Conservation (phyloP, 1,140 invertebrate species). For the Mya arenaria region DNA sequence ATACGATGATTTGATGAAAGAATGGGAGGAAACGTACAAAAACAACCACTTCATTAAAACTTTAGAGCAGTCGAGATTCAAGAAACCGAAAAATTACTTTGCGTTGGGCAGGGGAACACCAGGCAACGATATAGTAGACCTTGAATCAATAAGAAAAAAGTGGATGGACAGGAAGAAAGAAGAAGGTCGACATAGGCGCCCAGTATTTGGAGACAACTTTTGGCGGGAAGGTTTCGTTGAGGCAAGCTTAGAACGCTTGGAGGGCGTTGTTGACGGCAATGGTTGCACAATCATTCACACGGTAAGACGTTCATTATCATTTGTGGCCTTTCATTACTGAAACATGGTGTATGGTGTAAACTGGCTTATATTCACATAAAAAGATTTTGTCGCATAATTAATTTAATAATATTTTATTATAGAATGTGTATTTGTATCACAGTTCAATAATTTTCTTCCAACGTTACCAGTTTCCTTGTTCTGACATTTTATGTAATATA, state of each 20-base stretch:
- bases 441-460: no score
- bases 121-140: conserved; percentile 42
- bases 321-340: background rate
- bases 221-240: conserved; percentile 29
- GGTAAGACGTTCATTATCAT: background rate
- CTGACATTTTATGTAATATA: no score
- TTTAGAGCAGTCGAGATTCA: background rate
- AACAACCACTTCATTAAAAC: conserved; percentile 25
- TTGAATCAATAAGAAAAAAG: conserved; percentile 28
- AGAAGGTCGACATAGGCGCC: background rate
- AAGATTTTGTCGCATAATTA: no score
- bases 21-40: conserved; percentile 22
- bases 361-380: no score
- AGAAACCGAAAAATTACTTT: conserved; percentile 40
- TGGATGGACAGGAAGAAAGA: conserved; percentile 27
- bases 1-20: conserved; percentile 13
- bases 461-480: no score
- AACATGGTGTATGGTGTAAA: background rate
- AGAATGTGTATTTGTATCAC: no score
- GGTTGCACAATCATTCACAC: conserved; percentile 1
- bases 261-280: conserved; percentile 16
- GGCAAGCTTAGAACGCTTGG: conserved; percentile 1
- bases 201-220: conserved; percentile 2
- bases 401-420: no score
- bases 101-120: conserved; percentile 39